These are phyloP conservation scores for Chrysemys picta DNA, from an alignment of 2,113 vertebrate species.

Conservation along the genomic window DNA sequence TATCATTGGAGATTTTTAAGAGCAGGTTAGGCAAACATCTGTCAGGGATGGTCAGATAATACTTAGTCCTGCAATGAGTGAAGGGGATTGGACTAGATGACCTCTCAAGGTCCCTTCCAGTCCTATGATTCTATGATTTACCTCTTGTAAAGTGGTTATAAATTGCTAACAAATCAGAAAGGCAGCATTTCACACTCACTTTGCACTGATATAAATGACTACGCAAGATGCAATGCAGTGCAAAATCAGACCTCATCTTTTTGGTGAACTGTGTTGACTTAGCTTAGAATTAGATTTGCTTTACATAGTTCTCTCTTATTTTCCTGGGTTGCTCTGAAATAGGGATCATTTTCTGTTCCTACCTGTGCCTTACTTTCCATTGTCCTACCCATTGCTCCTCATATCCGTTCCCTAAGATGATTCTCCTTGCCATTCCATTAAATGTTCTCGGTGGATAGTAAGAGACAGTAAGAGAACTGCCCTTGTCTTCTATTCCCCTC, in stretches of 20 bases:
- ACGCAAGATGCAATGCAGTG: not conserved
- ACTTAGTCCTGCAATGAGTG: too few species aligned
- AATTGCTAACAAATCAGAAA: rapidly evolving
- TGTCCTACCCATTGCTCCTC: not conserved
- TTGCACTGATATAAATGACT: not conserved
- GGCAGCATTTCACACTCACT: not conserved
- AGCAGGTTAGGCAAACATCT: too few species aligned
- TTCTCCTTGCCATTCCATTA: not conserved
- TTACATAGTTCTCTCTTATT: not conserved
- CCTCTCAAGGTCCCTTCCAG: too few species aligned
- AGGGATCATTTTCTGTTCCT: not conserved
- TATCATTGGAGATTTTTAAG: too few species aligned
- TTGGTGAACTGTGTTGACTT: not conserved
- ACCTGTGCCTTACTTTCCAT: not conserved
- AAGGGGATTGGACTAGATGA: too few species aligned
- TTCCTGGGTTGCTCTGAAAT: not conserved
- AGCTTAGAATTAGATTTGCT: not conserved
- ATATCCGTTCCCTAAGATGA: not conserved
- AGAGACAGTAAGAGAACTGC: not conserved
- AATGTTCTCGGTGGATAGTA: not conserved
- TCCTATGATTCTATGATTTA: not conserved
- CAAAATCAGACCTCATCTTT: not conserved
- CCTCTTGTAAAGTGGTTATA: not conserved
- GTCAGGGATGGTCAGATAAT: too few species aligned
- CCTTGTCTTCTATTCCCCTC: not conserved